phyloP scores from a whole-genome alignment of 2,113 vertebrate genomes.

The Chrysochloris asiatica region DNA sequence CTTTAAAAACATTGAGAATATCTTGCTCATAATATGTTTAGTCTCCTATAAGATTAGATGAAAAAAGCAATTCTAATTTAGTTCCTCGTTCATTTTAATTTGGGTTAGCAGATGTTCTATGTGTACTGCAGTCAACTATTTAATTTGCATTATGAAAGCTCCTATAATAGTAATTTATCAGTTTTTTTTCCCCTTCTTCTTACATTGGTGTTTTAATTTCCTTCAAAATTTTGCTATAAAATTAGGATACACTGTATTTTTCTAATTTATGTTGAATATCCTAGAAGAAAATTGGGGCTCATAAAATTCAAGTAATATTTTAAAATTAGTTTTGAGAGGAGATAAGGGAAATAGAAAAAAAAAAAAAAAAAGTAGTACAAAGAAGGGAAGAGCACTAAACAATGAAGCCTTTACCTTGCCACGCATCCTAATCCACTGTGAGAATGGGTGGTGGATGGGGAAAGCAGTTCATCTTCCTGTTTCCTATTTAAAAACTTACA shows the following conservation, averaged over 20 bases:
- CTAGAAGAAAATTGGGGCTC: conserved; percentile 11
- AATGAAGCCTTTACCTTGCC: neutral
- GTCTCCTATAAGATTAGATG: conserved; percentile 42
- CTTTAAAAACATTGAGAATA: conserved; percentile 25
- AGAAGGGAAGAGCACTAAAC: neutral
- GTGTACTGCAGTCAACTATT: conserved; percentile 43
- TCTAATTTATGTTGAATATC: conserved; percentile 30
- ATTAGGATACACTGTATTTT: conserved; percentile 54
- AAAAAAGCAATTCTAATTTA: conserved; percentile 63
- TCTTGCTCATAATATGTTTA: conserved; percentile 45
- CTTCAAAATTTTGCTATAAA: conserved; percentile 58
- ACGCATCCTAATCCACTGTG: neutral
- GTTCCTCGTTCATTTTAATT: conserved; percentile 59
- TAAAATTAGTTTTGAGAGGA: conserved; percentile 3
- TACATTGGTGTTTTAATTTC: conserved; percentile 57
- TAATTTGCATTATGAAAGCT: conserved; percentile 66
- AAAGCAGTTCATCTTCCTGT: neutral
- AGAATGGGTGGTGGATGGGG: neutral
- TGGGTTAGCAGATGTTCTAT: conserved; percentile 69
- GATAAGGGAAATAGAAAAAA: neutral
- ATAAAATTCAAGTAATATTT: conserved; percentile 57
- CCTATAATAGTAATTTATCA: conserved; percentile 54
- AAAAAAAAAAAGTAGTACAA: neutral
- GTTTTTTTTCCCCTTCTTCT: neutral
- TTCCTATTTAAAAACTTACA: conserved; percentile 16